phyloP scores from a whole-genome alignment of 2,888 invertebrate genomes.

The Microctonus hyperodae region DNA sequence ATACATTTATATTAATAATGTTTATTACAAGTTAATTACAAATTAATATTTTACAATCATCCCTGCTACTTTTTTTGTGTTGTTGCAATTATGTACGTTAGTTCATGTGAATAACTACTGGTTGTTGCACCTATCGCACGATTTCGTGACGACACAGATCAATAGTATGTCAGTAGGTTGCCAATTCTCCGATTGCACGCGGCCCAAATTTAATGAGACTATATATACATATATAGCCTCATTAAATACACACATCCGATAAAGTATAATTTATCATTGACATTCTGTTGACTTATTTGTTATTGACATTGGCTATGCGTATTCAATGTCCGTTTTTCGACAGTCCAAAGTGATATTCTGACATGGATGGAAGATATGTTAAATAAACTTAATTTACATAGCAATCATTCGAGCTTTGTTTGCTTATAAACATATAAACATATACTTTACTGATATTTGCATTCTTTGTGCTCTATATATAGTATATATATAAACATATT shows the following conservation, averaged over 20 bases:
- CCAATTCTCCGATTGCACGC: conserved; percentile 48
- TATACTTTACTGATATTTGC: no score
- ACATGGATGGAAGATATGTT: no score
- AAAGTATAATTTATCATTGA: background rate
- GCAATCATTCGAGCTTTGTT: no score
- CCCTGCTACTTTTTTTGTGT: no score
- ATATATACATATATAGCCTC: conserved; percentile 35
- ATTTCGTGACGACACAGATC: conserved; percentile 27
- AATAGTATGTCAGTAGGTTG: conserved; percentile 50
- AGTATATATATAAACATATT: no score
- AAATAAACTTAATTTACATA: no score
- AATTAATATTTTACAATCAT: no score
- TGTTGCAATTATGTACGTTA: background rate
- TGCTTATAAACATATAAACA: no score
- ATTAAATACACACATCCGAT: background rate
- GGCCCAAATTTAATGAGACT: conserved; percentile 52
- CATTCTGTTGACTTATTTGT: background rate
- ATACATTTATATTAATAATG: no score
- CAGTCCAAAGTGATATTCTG: no score
- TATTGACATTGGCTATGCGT: background rate
- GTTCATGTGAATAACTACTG: background rate
- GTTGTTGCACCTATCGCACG: background rate
- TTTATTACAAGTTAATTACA: no score
- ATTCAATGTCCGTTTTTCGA: background rate
- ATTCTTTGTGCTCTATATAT: no score